Conservation (phyloP, 1,140 invertebrate species). For the Drosophila fuyamai region DNA sequence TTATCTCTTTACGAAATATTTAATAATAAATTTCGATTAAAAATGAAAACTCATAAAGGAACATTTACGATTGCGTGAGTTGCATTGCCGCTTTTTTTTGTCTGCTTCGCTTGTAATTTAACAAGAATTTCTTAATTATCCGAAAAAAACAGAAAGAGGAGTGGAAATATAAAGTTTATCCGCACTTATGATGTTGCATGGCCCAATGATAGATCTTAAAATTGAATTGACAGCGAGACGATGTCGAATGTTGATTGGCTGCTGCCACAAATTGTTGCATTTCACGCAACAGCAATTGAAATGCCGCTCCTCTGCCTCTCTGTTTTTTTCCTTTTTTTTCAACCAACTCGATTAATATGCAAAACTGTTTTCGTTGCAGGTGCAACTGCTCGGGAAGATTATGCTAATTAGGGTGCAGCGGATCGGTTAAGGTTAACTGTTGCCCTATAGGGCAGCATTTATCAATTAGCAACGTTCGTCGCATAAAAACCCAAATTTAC, state of each 20-base stretch:
- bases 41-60: neutral
- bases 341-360: conserved; percentile 73
- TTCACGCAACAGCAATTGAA: conserved; percentile 80
- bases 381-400: conserved; percentile 48
- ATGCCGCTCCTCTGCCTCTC: conserved; percentile 33
- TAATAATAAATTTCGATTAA: conserved; percentile 2
- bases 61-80: conserved; percentile 11
- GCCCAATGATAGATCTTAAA: conserved; percentile 51
- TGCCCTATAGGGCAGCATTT: conserved; percentile 48
- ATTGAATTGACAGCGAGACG: conserved; percentile 57
- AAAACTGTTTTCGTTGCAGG: conserved; percentile 59
- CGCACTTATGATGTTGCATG: conserved; percentile 41
- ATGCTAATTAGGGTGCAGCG: conserved; percentile 54
- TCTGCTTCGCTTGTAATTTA: conserved; percentile 20
- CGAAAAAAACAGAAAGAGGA: conserved; percentile 20
- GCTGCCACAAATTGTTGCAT: conserved; percentile 73
- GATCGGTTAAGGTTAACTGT: conserved; percentile 7
- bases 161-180: conserved; percentile 31
- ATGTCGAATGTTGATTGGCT: conserved; percentile 48
- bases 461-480: conserved; percentile 62
- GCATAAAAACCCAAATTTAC: conserved; percentile 50
- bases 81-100: conserved; percentile 1
- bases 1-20: neutral
- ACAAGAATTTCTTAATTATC: conserved; percentile 52
- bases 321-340: neutral